These are phyloP conservation scores for Lepidocolaptes lacrymiger DNA, from an alignment of 2,797 vertebrate species.

Conservation along the genomic window DNA sequence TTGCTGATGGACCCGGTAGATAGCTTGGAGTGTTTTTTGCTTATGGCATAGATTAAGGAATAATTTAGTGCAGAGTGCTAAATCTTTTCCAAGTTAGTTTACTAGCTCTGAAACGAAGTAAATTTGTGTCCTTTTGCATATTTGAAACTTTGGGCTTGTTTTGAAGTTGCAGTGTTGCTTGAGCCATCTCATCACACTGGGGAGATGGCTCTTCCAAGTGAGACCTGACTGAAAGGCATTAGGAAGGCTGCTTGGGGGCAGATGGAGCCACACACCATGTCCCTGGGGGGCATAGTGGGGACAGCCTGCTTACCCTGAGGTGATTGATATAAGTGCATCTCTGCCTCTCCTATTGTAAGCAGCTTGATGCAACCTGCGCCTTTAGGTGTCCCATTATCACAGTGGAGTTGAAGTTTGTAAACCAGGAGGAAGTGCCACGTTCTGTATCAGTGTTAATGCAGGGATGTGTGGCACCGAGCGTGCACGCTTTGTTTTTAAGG, in stretches of 20 bases:
- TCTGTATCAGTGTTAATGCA: accelerated
- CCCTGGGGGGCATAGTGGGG: background rate
- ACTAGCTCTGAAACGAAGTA: background rate
- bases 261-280: accelerated
- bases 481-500: background rate
- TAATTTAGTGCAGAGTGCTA: background rate
- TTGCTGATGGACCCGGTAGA: background rate
- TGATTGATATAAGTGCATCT: accelerated
- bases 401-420: background rate
- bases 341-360: background rate
- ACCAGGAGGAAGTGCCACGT: background rate
- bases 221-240: background rate
- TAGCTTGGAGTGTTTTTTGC: background rate
- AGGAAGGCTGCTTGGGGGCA: accelerated
- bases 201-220: background rate
- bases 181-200: accelerated
- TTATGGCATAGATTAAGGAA: background rate
- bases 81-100: background rate
- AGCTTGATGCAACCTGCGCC: background rate
- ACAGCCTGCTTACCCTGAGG: background rate
- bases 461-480: accelerated
- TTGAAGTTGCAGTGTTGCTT: background rate
- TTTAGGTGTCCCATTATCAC: background rate
- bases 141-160: background rate
- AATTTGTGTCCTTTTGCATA: background rate